Evolutionary conservation across 2,888 invertebrate species (phyloP).

Genomic region (Xestobium rufovillosum): DNA sequence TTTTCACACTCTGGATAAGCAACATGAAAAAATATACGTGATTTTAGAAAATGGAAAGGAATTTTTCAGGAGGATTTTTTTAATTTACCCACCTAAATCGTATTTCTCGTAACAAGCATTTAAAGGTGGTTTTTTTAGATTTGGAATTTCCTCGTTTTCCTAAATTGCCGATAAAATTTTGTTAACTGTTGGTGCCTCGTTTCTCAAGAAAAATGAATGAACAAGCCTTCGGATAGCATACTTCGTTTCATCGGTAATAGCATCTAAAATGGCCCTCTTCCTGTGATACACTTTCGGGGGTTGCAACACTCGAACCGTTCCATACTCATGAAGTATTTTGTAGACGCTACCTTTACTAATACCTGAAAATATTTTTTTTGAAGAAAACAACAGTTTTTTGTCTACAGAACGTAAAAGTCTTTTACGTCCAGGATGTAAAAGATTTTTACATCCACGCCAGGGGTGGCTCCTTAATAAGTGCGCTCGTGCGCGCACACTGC

Average conservation of each 20-base stretch:
- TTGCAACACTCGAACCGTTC: neutral
- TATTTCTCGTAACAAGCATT: neutral
- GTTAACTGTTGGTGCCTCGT: neutral
- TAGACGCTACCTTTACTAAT: neutral
- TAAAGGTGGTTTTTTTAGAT: neutral
- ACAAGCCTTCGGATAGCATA: neutral
- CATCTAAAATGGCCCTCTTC: neutral
- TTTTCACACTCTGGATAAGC: too few species aligned
- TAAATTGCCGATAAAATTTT: neutral
- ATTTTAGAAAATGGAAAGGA: too few species aligned
- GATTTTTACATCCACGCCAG: too few species aligned
- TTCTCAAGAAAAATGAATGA: constrained; percentile 2
- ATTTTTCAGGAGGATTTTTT: too few species aligned
- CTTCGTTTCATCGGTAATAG: neutral
- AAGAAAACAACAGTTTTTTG: too few species aligned
- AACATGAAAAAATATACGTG: neutral
- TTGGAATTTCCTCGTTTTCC: constrained; percentile 1
- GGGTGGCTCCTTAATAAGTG: too few species aligned
- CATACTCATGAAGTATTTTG: neutral
- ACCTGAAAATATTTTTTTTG: too few species aligned
- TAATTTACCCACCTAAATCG: too few species aligned
- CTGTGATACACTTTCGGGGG: neutral
- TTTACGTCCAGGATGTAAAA: too few species aligned
- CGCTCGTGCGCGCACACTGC: too few species aligned
- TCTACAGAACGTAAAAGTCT: too few species aligned